Evolutionary conservation across 1,140 invertebrate genomes (phyloP), one percentile per base, ranked within the genome.

Genomic region (Asbolus verrucosus): DNA sequence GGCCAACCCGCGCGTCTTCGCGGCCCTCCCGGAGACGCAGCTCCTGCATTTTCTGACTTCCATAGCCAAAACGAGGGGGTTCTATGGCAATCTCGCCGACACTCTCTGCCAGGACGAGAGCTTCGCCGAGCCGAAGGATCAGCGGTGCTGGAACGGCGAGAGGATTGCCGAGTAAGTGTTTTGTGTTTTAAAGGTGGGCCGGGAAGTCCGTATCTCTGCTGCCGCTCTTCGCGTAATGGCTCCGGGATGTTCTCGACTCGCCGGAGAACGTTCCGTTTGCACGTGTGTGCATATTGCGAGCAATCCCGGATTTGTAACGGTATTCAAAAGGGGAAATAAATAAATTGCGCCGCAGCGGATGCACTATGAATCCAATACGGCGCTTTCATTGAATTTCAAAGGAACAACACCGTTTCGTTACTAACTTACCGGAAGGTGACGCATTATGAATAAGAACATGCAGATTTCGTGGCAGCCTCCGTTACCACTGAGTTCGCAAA

Each of bases 71-170:
- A 91, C 87, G n/a, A 87, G 88, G 69, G 88, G 88, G 46, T 90
- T 92, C 75, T 92, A 91, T 76, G 84, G 83, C 9, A 87, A 86
- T 65, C 78, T 93, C 2, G 89, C 90, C 0, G 90, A 92, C 77
- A 84, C 85, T 30, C 81, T 92, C 27, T 93, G 91, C 78, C 81
- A 85, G 21, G 85, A 88, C 68, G 84, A 85, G 1, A 85, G 84
- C 70, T 87, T 88, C 66, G 87, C 86, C 3, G 85, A 85, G 69
- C 82, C 84, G 18, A 84, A 83, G 6, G 84, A 86, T 50, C 85
- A 84, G 13, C 85, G 86, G 4, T 93, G 91, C 78, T 93, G 91
- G 91, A 93, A 92, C 77, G 91, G 91, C 30, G 86, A 91, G 72
- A 81, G 85, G 66, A 82, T 92, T 73, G 91, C 88, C 82, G 90